A percentile compares a stretch with the other conserved stretches of the same genome.
Evolutionary conservation across 1,140 invertebrate species (phyloP).

Genomic region (Pseudomyrmex flavicornis): DNA sequence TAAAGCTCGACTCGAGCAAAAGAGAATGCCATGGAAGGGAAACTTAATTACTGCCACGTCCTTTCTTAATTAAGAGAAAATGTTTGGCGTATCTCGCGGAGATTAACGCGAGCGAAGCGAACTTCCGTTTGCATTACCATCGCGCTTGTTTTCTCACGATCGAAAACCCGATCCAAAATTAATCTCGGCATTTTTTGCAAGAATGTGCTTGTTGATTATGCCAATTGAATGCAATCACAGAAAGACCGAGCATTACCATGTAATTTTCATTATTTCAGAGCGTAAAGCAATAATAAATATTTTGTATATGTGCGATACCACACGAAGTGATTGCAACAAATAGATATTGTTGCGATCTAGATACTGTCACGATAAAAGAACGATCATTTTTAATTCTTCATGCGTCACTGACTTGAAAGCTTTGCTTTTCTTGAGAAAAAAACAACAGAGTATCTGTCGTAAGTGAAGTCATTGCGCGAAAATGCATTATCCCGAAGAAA

Average conservation of each 20-base stretch:
- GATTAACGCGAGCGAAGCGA: conserved; percentile 69
- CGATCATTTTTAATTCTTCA: too few species aligned
- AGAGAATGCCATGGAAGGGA: conserved; percentile 63
- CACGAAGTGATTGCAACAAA: too few species aligned
- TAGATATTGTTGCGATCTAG: too few species aligned
- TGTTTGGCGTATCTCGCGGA: conserved; percentile 73
- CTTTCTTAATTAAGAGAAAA: conserved; percentile 81
- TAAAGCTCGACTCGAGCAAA: conserved; percentile 33
- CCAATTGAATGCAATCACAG: not conserved
- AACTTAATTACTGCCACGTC: conserved; percentile 76
- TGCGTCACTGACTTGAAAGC: too few species aligned
- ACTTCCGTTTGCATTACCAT: conserved; percentile 70
- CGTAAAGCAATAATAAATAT: too few species aligned
- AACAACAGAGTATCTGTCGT: too few species aligned
- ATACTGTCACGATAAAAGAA: too few species aligned
- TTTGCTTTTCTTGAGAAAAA: too few species aligned
- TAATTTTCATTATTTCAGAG: too few species aligned
- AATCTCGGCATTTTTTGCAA: conserved; percentile 59
- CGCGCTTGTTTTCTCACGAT: conserved; percentile 72
- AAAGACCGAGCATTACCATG: not conserved
- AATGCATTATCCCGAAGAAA: not conserved
- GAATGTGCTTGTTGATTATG: not conserved
- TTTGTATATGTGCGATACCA: too few species aligned
- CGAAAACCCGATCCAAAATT: conserved; percentile 70
- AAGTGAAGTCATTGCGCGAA: too few species aligned